Conservation (phyloP, 2,113 vertebrate species). For the Turdus rufiventris region DNA sequence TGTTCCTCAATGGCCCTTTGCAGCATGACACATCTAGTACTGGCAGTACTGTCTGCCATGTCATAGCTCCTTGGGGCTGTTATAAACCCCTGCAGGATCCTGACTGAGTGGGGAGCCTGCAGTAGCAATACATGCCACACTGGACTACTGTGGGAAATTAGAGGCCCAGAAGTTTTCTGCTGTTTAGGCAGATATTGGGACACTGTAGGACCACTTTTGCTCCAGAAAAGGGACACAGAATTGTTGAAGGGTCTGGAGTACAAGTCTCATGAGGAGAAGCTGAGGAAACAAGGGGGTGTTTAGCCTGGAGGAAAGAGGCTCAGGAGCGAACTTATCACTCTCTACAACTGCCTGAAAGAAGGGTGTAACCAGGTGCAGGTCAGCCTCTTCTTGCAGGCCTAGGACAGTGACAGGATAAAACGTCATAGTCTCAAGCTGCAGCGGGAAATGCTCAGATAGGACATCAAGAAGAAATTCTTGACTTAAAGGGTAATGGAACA, state of each 20-base stretch:
- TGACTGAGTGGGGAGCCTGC: accelerated
- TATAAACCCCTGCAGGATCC: neutral
- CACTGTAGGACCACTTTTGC: no score
- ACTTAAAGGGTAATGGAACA: neutral
- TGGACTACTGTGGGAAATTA: neutral
- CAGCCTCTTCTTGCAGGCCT: neutral
- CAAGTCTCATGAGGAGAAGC: neutral
- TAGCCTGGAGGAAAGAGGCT: neutral
- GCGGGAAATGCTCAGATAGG: accelerated
- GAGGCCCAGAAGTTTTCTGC: no score
- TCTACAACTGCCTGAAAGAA: neutral
- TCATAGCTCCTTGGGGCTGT: neutral
- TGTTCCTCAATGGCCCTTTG: accelerated
- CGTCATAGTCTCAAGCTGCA: neutral
- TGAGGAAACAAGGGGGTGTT: neutral
- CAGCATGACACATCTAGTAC: accelerated
- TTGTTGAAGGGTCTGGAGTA: neutral
- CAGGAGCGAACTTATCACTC: neutral
- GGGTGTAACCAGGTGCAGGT: accelerated
- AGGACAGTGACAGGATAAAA: neutral
- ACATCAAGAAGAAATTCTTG: neutral
- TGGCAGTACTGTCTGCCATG: accelerated
- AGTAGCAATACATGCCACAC: accelerated
- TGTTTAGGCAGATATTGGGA: accelerated
- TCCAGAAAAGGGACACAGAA: neutral